phyloP scores from a whole-genome alignment of 2,113 vertebrate genomes.

The Psittacara wagleri region DNA sequence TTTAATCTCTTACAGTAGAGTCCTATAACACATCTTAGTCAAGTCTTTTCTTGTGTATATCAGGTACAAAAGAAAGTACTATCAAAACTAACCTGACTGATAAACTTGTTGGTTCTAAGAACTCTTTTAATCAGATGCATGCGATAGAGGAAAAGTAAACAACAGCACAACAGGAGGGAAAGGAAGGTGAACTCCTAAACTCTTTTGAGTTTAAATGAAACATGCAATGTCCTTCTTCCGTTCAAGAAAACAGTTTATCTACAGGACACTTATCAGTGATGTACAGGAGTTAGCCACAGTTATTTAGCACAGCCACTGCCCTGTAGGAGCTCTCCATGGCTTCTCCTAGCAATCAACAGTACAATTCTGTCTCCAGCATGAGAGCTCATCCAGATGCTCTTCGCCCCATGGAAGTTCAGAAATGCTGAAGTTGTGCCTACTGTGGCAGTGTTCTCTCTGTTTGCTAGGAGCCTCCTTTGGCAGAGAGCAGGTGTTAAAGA shows the following conservation, averaged over 20 bases:
- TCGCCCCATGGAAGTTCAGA: not conserved
- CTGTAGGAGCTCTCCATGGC: not conserved
- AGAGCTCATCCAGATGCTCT: accelerated
- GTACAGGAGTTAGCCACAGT: not conserved
- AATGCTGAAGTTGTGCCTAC: not conserved
- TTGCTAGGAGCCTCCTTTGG: not conserved
- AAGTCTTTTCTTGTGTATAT: not conserved
- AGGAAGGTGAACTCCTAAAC: not conserved
- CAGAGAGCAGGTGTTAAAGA: not conserved
- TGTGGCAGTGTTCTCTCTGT: not conserved
- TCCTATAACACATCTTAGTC: not conserved
- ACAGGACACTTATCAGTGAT: not conserved
- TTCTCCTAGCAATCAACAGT: not conserved
- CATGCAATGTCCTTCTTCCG: not conserved
- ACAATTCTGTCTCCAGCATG: not conserved
- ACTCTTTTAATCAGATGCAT: not conserved
- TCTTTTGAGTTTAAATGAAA: not conserved
- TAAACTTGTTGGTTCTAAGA: not conserved
- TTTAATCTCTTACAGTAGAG: not conserved
- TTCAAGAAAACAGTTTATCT: not conserved
- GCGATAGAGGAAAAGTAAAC: not conserved
- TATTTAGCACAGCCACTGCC: not conserved
- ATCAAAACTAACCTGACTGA: not conserved
- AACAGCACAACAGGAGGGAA: not conserved
- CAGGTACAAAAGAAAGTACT: not conserved